These are phyloP conservation scores for Thalassarche chlororhynchos DNA, from an alignment of 2,113 vertebrate genomes.

Conservation along the genomic window DNA sequence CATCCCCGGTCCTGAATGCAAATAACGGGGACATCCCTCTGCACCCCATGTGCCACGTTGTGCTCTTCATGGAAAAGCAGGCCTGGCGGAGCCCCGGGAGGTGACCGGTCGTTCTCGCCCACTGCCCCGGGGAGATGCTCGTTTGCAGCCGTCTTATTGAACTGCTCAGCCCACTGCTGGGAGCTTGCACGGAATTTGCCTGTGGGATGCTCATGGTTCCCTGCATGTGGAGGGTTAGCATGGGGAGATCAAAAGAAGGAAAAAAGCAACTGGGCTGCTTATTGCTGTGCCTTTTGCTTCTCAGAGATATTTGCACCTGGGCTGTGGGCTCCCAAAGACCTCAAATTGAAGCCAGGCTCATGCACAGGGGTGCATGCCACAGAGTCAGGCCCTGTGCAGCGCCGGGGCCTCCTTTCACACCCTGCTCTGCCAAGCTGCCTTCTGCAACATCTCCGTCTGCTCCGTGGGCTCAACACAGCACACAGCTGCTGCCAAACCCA, in stretches of 20 bases:
- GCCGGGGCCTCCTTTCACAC: not conserved
- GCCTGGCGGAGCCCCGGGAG: not conserved
- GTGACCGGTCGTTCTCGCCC: not conserved
- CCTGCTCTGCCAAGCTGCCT: not conserved
- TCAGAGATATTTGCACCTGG: not conserved
- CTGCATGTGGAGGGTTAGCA: not conserved
- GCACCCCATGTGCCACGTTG: accelerated
- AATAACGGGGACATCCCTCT: not conserved
- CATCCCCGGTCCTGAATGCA: not conserved
- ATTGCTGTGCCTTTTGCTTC: not conserved
- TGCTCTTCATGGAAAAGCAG: not conserved
- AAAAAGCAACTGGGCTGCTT: not conserved
- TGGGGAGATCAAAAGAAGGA: not conserved
- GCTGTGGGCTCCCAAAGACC: not conserved
- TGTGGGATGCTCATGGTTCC: not conserved
- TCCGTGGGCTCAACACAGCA: not conserved
- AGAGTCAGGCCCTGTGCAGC: not conserved
- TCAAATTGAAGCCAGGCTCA: not conserved
- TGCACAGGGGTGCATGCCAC: accelerated
- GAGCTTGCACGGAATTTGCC: not conserved
- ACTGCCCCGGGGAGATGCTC: accelerated
- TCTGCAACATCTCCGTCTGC: not conserved
- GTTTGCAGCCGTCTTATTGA: accelerated
- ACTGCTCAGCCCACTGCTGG: not conserved
- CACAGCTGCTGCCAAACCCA: not conserved